Evolutionary conservation across 2,888 invertebrate species (phyloP), one percentile per base, ranked within the genome.

Genomic region (Polydrusus cervinus): DNA sequence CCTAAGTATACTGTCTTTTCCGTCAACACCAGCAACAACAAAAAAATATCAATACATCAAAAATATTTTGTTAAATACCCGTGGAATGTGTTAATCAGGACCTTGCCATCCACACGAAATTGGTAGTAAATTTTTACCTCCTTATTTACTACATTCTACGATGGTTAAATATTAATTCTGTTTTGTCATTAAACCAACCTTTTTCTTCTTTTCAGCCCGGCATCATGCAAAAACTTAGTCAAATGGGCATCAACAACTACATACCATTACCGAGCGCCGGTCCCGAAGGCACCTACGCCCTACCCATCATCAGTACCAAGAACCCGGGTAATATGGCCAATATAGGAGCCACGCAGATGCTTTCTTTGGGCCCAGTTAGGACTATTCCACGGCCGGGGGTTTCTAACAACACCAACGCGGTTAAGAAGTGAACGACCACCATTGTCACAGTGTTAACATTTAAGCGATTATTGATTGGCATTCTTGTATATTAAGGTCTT

Each of bases 191-290:
- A 25, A 25, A 25, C 34, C 7, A 30, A 30, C 7, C 3, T 43
- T 13, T 13, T 43, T 43, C 13, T 25, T 20, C 3, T 40, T 74
- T 74, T 64, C 91, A 92, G 74, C 91, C 92, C 10, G 91, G 92
- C 13, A 90, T 92, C 25, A 86, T 93, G 64, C 90, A 90, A 80
- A 89, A 92, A 79, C 87, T 94, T 11, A 89, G 90, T 77, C 89
- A 86, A 82, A 87, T 94, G 82, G 94, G 94, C 51, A 93, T 94
- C 77, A 91, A 91, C 82, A 93, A 92, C 87, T 94, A 92, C 86
- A 93, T 94, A 81, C 94, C 94, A 0, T 83, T 94, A 76, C 92
- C 92, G 1, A 91, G 92, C 79, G 87, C 86, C 0, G 83, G 82
- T 7, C 78, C 83, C 0, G 80, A 81, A 18, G 81, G 77, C n/a